These are phyloP conservation scores for Thyatira batis DNA, from an alignment of 2,888 invertebrate species.

Conservation along the genomic window DNA sequence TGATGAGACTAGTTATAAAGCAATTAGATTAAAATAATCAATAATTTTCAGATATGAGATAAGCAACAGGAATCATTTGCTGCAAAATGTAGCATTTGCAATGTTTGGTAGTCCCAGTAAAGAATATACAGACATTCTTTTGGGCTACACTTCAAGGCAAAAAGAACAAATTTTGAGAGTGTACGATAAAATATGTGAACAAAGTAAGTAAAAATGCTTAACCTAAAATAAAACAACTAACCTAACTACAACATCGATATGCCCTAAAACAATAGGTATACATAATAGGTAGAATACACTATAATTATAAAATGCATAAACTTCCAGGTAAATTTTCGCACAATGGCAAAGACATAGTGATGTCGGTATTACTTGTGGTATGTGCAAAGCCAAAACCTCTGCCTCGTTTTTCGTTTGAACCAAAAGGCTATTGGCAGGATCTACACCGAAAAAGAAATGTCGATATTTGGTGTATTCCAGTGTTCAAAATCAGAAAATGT, in stretches of 20 bases:
- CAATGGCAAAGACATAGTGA: constrained; percentile 66
- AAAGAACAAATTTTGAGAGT: constrained; percentile 65
- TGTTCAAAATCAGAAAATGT: constrained; percentile 72
- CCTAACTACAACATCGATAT: background rate
- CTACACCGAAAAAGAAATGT: constrained; percentile 62
- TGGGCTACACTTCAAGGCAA: constrained; percentile 70
- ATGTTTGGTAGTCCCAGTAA: constrained; percentile 76
- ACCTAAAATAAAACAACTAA: background rate
- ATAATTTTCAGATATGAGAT: constrained; percentile 74
- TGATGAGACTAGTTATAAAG: too few relatives aligned
- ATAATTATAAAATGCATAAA: too few relatives aligned
- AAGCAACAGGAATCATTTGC: constrained; percentile 70
- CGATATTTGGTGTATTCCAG: constrained; percentile 67
- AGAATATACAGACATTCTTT: constrained; percentile 52
- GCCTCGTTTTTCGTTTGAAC: constrained; percentile 56
- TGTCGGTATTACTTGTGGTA: constrained; percentile 70
- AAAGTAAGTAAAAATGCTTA: constrained; percentile 53
- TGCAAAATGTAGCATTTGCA: constrained; percentile 81
- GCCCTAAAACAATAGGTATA: too few relatives aligned
- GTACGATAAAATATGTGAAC: constrained; percentile 71
- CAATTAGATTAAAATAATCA: background rate
- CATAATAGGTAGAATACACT: too few relatives aligned
- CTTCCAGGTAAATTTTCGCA: constrained; percentile 72
- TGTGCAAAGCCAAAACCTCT: constrained; percentile 65
- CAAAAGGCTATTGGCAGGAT: constrained; percentile 64